Percentiles rank a stretch among this genome's conserved stretches.
These are phyloP conservation scores for Phyllostomus discolor DNA, from an alignment of 2,113 vertebrate genomes.

Conservation along the genomic window DNA sequence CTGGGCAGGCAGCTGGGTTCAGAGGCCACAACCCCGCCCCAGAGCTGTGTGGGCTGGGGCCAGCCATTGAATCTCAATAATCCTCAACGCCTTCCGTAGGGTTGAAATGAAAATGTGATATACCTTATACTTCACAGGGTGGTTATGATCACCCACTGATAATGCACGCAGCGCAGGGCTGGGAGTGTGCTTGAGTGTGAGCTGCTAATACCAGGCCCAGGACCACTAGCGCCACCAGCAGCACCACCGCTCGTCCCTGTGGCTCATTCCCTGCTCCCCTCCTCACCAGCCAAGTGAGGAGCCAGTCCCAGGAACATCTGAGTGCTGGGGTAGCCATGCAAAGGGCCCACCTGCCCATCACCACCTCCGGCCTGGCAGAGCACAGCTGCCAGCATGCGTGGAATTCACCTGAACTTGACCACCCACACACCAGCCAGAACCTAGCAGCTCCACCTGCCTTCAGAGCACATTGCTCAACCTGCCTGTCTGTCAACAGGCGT, in stretches of 20 bases:
- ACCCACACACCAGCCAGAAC: not conserved
- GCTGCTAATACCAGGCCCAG: not conserved
- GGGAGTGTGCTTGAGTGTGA: not conserved
- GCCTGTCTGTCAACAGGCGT: not conserved
- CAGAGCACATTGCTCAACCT: not conserved
- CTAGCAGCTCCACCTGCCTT: not conserved
- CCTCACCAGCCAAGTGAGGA: not conserved
- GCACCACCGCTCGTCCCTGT: not conserved
- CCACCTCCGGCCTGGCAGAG: not conserved
- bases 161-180: not conserved
- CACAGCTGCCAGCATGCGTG: not conserved
- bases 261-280: not conserved
- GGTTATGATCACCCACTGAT: not conserved
- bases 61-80: not conserved
- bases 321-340: not conserved
- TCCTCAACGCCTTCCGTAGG: not conserved
- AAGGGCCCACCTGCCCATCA: not conserved
- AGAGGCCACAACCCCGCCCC: not conserved
- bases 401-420: not conserved
- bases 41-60: not conserved
- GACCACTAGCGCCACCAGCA: accelerated
- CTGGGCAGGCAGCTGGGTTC: not conserved
- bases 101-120: not conserved
- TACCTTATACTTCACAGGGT: not conserved
- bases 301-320: not conserved